phyloP scores from a whole-genome alignment of 2,113 vertebrate genomes.

The Gnathonemus longibarbis region DNA sequence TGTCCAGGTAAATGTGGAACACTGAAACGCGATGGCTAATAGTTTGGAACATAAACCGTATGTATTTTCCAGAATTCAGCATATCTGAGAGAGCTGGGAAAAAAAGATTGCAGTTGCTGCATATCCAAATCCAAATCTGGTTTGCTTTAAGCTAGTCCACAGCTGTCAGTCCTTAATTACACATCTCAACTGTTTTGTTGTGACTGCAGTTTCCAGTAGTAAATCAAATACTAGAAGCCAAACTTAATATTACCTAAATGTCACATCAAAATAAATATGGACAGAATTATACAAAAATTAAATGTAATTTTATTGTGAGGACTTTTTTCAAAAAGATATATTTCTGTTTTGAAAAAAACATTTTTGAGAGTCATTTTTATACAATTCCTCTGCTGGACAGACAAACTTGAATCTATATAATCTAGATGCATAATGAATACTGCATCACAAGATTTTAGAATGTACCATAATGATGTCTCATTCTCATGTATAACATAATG shows the following conservation, averaged over 20 bases:
- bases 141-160: not conserved
- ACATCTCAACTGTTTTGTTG: not conserved
- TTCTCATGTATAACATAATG: not conserved
- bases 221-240: not conserved
- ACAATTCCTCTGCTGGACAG: not conserved
- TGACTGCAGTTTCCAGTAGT: not conserved
- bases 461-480: not conserved
- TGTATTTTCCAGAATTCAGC: not conserved
- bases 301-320: not conserved
- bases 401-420: not conserved
- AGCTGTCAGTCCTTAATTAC: not conserved
- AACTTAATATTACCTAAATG: slow-evolving; percentile 4
- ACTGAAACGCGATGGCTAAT: not conserved
- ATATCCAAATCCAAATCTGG: not conserved
- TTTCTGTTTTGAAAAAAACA: not conserved
- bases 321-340: not conserved
- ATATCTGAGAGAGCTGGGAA: not conserved
- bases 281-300: not conserved
- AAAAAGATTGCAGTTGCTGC: not conserved
- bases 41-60: not conserved
- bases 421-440: not conserved
- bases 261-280: not conserved
- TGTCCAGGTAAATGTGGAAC: not conserved
- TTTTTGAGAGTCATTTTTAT: not conserved
- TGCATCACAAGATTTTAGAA: not conserved